A percentile compares a stretch with the other conserved stretches of the same genome.
Evolutionary conservation across 2,797 vertebrate genomes (phyloP).

Genomic region (Gadopsis marmoratus): DNA sequence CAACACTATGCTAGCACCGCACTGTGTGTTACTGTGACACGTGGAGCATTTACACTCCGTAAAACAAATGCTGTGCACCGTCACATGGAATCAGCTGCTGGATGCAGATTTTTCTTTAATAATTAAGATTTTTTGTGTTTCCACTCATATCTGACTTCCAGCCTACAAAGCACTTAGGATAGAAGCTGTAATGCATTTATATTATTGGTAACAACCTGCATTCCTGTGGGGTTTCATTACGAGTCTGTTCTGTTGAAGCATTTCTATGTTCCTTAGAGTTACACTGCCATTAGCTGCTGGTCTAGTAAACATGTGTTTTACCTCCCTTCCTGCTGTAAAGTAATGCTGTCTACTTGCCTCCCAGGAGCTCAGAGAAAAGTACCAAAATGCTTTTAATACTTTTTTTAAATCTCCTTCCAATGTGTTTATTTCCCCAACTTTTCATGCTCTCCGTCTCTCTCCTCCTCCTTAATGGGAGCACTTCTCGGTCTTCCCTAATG

Average conservation of each 20-base stretch:
- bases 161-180: background rate
- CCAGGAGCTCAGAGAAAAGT: conserved; percentile 39
- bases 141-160: background rate
- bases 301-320: background rate
- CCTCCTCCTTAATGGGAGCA: conserved; percentile 37
- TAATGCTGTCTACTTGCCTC: conserved; percentile 7
- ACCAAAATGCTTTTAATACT: conserved; percentile 49
- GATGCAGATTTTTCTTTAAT: background rate
- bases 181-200: background rate
- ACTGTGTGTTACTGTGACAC: background rate
- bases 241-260: background rate
- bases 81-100: background rate
- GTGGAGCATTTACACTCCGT: background rate
- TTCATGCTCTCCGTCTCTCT: background rate
- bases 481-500: conserved; percentile 41
- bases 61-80: background rate
- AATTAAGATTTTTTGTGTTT: background rate
- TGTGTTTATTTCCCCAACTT: conserved; percentile 39
- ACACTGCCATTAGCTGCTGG: conserved; percentile 34
- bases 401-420: conserved; percentile 21
- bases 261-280: conserved; percentile 35
- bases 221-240: background rate
- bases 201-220: background rate
- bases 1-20: background rate
- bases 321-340: conserved; percentile 37